Evolutionary conservation across 2,113 vertebrate genomes (phyloP).

Genomic region (Catharus minimus): DNA sequence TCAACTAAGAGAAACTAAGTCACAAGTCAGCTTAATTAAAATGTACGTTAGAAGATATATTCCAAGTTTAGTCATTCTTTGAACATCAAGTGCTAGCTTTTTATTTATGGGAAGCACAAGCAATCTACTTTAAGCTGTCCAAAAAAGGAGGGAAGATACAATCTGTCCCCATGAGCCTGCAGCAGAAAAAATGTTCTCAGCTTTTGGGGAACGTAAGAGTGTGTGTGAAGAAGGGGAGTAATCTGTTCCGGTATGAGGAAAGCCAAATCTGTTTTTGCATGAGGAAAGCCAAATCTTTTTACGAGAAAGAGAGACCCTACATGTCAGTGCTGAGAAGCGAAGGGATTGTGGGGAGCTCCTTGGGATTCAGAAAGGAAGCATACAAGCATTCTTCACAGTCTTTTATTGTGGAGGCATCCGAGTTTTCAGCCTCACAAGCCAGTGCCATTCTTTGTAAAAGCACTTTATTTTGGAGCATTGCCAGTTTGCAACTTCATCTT

Average conservation of each 20-base stretch:
- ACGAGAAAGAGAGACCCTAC: not conserved
- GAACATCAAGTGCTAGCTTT: not conserved
- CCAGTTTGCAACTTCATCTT: not conserved
- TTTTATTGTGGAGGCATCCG: not conserved
- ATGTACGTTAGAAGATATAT: not conserved
- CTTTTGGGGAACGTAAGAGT: not conserved
- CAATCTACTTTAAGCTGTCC: slow-evolving; percentile 8
- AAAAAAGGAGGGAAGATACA: slow-evolving; percentile 33
- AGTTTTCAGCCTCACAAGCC: not conserved
- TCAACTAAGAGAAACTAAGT: not conserved
- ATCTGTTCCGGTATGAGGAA: slow-evolving; percentile 17
- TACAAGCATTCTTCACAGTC: not conserved
- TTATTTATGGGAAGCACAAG: slow-evolving; percentile 8
- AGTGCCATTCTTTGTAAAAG: not conserved
- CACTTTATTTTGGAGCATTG: not conserved
- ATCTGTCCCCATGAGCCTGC: slow-evolving; percentile 17
- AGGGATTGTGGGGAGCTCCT: not conserved
- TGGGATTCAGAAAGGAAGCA: not conserved
- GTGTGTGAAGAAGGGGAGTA: not conserved
- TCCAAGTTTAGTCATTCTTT: slow-evolving; percentile 14
- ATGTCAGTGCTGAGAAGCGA: not conserved
- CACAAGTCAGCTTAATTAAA: not conserved
- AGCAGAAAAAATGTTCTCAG: slow-evolving; percentile 16
- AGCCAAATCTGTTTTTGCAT: not conserved
- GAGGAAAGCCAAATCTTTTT: slow-evolving; percentile 8